phyloP scores from a whole-genome alignment of 2,113 vertebrate species.

The Xerus inauris region DNA sequence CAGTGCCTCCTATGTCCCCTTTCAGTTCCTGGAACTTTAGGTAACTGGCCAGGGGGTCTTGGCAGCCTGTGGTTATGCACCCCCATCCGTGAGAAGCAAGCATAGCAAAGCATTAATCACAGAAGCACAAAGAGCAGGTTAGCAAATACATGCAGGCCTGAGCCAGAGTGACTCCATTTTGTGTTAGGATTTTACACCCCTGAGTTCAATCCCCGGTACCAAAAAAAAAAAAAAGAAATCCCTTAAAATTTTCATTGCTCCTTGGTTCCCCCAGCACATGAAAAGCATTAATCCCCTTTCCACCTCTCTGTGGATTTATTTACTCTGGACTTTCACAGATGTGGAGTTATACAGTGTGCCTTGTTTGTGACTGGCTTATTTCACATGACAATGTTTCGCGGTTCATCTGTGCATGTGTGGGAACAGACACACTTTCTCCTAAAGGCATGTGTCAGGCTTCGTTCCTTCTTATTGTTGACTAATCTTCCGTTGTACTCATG shows the following conservation, averaged over 20 bases:
- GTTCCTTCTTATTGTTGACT: not conserved
- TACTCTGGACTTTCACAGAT: not conserved
- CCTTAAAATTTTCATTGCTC: not conserved
- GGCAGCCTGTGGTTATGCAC: no score
- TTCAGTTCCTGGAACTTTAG: no score
- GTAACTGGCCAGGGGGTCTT: no score
- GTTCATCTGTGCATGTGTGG: accelerated
- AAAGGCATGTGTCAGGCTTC: accelerated
- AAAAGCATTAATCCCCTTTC: not conserved
- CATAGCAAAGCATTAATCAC: no score
- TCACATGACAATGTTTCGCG: accelerated
- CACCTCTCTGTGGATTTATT: not conserved
- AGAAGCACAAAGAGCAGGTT: no score
- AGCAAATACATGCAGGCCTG: no score
- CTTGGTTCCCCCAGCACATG: not conserved
- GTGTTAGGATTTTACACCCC: no score
- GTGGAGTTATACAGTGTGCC: accelerated
- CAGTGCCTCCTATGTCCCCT: no score
- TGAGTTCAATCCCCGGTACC: no score
- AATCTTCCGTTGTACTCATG: accelerated
- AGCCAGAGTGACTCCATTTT: no score
- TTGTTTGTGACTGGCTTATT: not conserved
- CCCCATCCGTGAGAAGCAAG: no score
- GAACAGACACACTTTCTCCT: no score
- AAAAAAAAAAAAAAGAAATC: not conserved